A percentile compares a stretch with the other conserved stretches of the same genome.
phyloP scores from a whole-genome alignment of 2,888 invertebrate species.

The Emmelina monodactyla region DNA sequence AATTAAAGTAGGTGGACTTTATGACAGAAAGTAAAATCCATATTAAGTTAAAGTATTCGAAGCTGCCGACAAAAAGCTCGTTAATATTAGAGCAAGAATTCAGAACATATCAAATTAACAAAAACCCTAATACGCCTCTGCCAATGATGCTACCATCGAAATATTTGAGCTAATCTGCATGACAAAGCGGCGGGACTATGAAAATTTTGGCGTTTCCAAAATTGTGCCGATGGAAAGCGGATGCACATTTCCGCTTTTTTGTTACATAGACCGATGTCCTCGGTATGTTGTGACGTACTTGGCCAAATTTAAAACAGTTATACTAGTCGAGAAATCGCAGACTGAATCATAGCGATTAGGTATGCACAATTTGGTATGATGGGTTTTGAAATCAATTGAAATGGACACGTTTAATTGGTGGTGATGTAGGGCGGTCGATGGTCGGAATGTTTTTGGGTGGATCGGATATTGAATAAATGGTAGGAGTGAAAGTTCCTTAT shows the following conservation, averaged over 20 bases:
- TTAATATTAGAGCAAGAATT: too few relatives aligned
- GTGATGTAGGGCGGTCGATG: too few relatives aligned
- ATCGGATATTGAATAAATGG: too few relatives aligned
- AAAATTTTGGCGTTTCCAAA: constrained; percentile 60
- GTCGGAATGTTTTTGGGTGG: too few relatives aligned
- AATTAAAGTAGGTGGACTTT: too few relatives aligned
- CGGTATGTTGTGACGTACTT: constrained; percentile 42
- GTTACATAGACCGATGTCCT: constrained; percentile 54
- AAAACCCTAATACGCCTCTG: background rate
- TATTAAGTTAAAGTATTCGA: too few relatives aligned
- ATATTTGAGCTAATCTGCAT: constrained; percentile 36
- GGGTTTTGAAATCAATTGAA: too few relatives aligned
- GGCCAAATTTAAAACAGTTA: constrained; percentile 49
- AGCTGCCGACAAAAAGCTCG: too few relatives aligned
- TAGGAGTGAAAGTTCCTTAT: too few relatives aligned
- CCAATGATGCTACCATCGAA: constrained; percentile 18
- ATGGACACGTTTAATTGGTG: too few relatives aligned
- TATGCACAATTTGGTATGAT: background rate
- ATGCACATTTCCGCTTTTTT: constrained; percentile 45
- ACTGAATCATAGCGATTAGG: constrained; percentile 10
- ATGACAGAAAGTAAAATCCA: too few relatives aligned
- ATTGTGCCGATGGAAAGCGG: constrained; percentile 53
- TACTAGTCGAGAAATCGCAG: constrained; percentile 42
- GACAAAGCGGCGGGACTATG: constrained; percentile 47
- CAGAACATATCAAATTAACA: background rate